Percentiles rank a stretch among this genome's conserved stretches.
These are phyloP conservation scores for Sphenodon punctatus DNA, from an alignment of 2,797 vertebrate species.

Conservation along the genomic window DNA sequence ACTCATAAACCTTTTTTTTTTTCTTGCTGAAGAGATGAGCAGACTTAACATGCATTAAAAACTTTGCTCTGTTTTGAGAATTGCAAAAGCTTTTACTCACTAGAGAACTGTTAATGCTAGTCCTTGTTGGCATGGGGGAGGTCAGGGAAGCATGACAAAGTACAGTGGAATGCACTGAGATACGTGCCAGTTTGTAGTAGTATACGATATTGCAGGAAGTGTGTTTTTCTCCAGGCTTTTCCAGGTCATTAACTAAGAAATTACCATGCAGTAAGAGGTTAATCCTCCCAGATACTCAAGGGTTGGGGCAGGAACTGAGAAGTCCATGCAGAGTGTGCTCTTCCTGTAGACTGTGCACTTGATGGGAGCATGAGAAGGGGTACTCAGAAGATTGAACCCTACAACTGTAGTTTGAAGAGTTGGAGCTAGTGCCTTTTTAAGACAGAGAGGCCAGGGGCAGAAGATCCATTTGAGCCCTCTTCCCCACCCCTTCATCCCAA, in stretches of 20 bases:
- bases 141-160: constrained; percentile 57
- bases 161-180: constrained; percentile 59
- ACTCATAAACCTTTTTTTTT: constrained; percentile 30
- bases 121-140: constrained; percentile 53
- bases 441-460: no score
- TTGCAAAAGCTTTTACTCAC: constrained; percentile 66
- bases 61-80: constrained; percentile 45
- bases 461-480: no score
- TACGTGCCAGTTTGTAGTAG: constrained; percentile 30
- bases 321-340: neutral
- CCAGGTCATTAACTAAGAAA: constrained; percentile 22
- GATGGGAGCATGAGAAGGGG: no score
- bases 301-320: neutral
- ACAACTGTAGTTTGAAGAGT: no score
- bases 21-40: constrained; percentile 45
- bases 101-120: constrained; percentile 56
- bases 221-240: neutral
- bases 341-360: no score
- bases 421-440: no score
- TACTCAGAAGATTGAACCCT: no score
- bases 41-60: constrained; percentile 56
- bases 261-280: neutral
- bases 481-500: no score
- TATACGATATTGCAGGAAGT: constrained; percentile 34
- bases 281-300: neutral